phyloP scores from a whole-genome alignment of 2,113 vertebrate species.

The Oenanthe oenanthe region DNA sequence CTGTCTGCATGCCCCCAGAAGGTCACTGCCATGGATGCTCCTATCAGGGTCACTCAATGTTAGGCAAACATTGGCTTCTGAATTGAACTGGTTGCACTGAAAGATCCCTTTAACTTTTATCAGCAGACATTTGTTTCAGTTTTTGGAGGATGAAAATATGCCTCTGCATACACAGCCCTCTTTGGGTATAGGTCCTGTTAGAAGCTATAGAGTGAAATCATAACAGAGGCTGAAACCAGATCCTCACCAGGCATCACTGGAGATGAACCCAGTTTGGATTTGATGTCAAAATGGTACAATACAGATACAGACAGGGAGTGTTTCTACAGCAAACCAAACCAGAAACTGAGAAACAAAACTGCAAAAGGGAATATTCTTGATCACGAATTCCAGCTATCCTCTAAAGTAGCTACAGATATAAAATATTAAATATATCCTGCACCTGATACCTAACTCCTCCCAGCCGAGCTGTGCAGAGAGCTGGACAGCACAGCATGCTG shows the following conservation, averaged over 20 bases:
- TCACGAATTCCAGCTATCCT: background rate
- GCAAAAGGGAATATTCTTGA: background rate
- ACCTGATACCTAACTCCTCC: background rate
- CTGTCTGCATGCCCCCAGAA: background rate
- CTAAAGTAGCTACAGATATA: background rate
- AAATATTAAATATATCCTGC: background rate
- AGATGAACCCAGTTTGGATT: background rate
- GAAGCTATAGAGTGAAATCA: background rate
- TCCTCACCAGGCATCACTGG: background rate
- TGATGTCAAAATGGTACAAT: background rate
- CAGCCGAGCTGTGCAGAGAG: background rate
- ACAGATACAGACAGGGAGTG: background rate
- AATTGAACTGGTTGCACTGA: background rate
- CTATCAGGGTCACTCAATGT: accelerated
- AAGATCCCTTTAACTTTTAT: background rate
- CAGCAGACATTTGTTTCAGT: background rate
- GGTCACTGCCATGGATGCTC: background rate
- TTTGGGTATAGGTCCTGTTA: background rate
- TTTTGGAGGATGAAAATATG: background rate
- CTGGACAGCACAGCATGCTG: background rate
- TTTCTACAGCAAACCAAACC: background rate
- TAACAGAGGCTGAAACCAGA: background rate
- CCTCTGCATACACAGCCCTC: accelerated
- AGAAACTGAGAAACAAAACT: background rate
- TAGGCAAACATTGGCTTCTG: background rate